These are phyloP conservation scores for Rynchops niger DNA, from an alignment of 2,113 vertebrate species.

Conservation along the genomic window DNA sequence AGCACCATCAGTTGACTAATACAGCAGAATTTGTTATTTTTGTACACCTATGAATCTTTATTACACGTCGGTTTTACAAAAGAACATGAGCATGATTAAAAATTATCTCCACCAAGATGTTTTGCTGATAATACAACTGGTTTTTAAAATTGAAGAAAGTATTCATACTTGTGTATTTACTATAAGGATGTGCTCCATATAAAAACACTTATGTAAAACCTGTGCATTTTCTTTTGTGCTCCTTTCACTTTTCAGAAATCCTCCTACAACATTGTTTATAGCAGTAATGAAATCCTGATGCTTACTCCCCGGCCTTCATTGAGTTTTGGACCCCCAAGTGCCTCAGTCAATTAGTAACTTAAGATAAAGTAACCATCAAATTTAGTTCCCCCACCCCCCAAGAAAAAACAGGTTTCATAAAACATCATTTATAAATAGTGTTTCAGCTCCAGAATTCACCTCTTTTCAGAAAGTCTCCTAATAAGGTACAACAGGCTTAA, in stretches of 20 bases:
- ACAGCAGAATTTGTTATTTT: neutral
- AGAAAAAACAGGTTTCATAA: too few relatives aligned
- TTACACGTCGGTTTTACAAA: neutral
- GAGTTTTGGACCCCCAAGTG: neutral
- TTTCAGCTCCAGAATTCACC: neutral
- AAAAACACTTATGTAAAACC: neutral
- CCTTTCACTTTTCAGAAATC: neutral
- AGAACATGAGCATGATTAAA: neutral
- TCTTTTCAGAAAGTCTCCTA: neutral
- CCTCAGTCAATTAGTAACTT: neutral
- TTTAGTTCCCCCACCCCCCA: neutral
- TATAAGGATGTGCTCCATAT: neutral
- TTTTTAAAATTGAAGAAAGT: neutral
- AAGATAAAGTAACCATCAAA: neutral
- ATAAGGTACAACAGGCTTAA: neutral
- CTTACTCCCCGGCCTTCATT: neutral
- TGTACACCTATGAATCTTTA: neutral
- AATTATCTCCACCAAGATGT: neutral
- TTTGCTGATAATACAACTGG: neutral
- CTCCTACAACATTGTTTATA: neutral
- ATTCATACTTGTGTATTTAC: neutral
- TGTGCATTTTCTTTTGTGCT: neutral
- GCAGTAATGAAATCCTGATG: neutral
- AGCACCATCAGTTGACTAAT: neutral
- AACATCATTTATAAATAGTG: neutral